These are phyloP conservation scores for Polypterus senegalus DNA, from an alignment of 2,113 vertebrate species.

Conservation along the genomic window DNA sequence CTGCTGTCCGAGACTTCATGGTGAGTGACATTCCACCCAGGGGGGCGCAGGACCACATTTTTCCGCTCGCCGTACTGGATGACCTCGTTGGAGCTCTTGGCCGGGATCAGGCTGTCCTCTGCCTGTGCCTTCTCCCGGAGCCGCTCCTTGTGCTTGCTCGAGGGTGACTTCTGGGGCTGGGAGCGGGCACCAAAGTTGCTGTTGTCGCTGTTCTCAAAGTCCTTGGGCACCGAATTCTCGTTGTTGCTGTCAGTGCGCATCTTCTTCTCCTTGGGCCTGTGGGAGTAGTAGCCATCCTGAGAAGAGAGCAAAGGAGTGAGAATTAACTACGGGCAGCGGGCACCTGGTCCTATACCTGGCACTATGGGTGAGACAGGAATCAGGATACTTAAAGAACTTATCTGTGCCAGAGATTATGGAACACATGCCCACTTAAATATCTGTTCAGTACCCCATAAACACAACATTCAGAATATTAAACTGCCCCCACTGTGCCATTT, in stretches of 20 bases:
- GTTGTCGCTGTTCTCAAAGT: slow-evolving; percentile 95
- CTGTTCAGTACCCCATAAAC: no score
- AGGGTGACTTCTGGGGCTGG: slow-evolving; percentile 66
- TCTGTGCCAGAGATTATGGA: no score
- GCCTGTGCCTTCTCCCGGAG: slow-evolving; percentile 60
- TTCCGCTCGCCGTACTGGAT: slow-evolving; percentile 36
- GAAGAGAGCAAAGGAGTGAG: slow-evolving; percentile 24
- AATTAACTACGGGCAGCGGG: slow-evolving; percentile 24
- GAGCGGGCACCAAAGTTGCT: slow-evolving; percentile 87
- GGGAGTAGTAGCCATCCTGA: slow-evolving; percentile 86
- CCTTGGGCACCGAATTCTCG: slow-evolving; percentile 94
- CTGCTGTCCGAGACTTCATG: background rate
- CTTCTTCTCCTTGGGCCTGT: slow-evolving; percentile 85
- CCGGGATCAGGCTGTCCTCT: slow-evolving; percentile 41
- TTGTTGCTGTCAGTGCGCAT: slow-evolving; percentile 91
- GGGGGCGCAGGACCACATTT: slow-evolving; percentile 25
- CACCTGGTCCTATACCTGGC: no score
- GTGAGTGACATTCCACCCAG: slow-evolving; percentile 14
- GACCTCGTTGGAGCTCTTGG: slow-evolving; percentile 62
- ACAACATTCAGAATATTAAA: no score
- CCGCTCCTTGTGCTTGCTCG: slow-evolving; percentile 63
- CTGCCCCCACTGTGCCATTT: no score
- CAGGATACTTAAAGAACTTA: no score
- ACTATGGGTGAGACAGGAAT: no score
- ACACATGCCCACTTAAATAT: no score